Evolutionary conservation across 2,888 invertebrate genomes (phyloP).

Genomic region (Pammene fasciana): DNA sequence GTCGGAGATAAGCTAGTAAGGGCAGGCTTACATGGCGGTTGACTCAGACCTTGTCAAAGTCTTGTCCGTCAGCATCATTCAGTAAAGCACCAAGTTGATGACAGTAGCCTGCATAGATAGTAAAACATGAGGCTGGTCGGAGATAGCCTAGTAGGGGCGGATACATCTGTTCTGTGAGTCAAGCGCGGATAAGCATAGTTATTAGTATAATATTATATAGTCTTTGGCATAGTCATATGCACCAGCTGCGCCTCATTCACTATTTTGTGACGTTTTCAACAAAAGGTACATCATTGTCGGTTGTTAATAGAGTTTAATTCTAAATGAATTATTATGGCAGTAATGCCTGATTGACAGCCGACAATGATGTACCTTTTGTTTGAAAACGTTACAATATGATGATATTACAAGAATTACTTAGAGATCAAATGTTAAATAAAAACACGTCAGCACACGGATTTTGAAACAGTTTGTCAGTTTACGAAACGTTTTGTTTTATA

Average conservation of each 20-base stretch:
- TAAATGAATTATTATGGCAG: too few relatives aligned
- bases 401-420: background rate
- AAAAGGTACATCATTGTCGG: too few relatives aligned
- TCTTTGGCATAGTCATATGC: conserved; percentile 32
- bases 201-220: too few relatives aligned
- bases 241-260: conserved; percentile 28
- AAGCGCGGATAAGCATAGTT: conserved; percentile 27
- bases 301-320: too few relatives aligned
- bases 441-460: background rate
- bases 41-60: conserved; percentile 32
- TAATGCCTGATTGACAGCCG: too few relatives aligned
- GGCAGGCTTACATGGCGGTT: conserved; percentile 32
- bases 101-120: conserved; percentile 8
- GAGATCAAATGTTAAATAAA: background rate
- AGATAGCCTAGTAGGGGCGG: conserved; percentile 43
- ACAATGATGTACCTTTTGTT: too few relatives aligned
- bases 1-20: conserved; percentile 41
- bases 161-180: conserved; percentile 41
- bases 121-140: conserved; percentile 6
- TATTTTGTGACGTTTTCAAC: too few relatives aligned
- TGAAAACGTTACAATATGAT: background rate
- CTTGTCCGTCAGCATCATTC: conserved; percentile 22
- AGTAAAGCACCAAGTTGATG: conserved; percentile 18
- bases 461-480: background rate
- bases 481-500: too few relatives aligned